Evolutionary conservation across 1,140 invertebrate species (phyloP).

Genomic region (Scaptomyza hsui): DNA sequence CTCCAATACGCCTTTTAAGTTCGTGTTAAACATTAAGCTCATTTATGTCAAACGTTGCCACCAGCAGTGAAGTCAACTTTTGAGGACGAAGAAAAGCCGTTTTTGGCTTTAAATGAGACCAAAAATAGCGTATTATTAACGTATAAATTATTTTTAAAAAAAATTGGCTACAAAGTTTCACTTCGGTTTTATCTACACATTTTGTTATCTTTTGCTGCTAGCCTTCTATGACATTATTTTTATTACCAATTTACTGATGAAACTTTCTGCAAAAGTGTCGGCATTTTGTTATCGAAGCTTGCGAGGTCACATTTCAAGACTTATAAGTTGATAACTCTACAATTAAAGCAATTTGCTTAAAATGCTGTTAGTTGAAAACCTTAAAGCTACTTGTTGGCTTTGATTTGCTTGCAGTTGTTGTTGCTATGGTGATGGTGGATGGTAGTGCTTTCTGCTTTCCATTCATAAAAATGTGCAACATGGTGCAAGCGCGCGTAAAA

Average conservation of each 20-base stretch:
- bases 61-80: too few relatives aligned
- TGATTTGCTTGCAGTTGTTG: conserved; percentile 18
- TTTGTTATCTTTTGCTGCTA: background rate
- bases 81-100: too few relatives aligned
- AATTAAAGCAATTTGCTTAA: background rate
- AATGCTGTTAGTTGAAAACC: background rate
- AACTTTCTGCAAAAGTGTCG: background rate
- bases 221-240: background rate
- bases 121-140: too few relatives aligned
- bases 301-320: background rate
- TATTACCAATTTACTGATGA: conserved; percentile 2
- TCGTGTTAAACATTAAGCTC: too few relatives aligned
- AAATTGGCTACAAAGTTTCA: background rate
- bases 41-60: too few relatives aligned
- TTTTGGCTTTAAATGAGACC: too few relatives aligned
- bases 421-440: conserved; percentile 26
- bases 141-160: background rate
- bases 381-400: conserved; percentile 24
- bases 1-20: too few relatives aligned
- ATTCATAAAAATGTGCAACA: conserved; percentile 73
- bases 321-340: too few relatives aligned
- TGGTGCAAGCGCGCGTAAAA: conserved; percentile 60
- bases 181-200: background rate
- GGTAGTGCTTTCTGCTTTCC: conserved; percentile 58
- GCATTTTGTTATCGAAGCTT: background rate